Evolutionary conservation across 1,140 invertebrate species (phyloP).

Genomic region (Drusus annulatus): DNA sequence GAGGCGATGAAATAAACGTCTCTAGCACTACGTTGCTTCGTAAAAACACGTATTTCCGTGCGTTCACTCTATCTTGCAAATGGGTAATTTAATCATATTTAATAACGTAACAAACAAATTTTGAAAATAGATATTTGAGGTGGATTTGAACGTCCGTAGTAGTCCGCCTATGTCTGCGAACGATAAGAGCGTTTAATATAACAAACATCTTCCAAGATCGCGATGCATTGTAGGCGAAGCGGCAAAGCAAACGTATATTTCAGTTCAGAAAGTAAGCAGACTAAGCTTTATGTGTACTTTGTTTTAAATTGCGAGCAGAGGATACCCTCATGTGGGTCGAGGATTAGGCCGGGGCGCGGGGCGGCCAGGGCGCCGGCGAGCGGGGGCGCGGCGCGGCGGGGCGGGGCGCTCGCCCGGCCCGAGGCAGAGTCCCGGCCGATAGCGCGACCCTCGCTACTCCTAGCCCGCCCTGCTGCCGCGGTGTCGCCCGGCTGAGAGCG

Average conservation of each 20-base stretch:
- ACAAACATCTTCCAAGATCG: conserved; percentile 1
- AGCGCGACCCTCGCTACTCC: not conserved
- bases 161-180: not conserved
- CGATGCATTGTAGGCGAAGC: conserved; percentile 16
- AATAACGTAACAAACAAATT: too few species aligned
- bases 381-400: not conserved
- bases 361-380: not conserved
- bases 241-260: conserved; percentile 32
- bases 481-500: not conserved
- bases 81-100: too few species aligned
- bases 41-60: too few species aligned
- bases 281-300: conserved; percentile 42
- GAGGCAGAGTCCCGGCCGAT: not conserved
- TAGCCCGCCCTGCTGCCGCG: not conserved
- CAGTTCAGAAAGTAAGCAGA: conserved; percentile 31
- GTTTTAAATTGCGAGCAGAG: conserved; percentile 38
- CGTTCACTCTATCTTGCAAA: too few species aligned
- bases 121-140: too few species aligned
- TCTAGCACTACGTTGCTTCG: too few species aligned
- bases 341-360: conserved; percentile 5
- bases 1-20: too few species aligned
- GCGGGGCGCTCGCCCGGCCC: not conserved
- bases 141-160: too few species aligned
- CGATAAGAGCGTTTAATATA: conserved; percentile 1
- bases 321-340: conserved; percentile 37